Percentiles rank a stretch among this genome's conserved stretches.
phyloP scores from a whole-genome alignment of 2,113 vertebrate genomes.

The Gobio gobio region DNA sequence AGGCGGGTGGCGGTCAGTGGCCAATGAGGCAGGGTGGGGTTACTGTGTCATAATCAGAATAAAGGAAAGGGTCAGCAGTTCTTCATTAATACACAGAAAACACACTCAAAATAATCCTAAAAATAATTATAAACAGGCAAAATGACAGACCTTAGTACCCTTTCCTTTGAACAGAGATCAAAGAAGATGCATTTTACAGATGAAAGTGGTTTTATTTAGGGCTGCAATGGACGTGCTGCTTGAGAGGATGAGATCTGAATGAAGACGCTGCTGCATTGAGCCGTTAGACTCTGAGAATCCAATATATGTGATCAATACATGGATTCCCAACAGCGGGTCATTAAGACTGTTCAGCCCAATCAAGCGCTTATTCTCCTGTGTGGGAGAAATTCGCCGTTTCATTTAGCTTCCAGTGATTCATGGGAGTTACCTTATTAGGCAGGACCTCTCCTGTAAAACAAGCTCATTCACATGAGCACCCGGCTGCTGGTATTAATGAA shows the following conservation, averaged over 20 bases:
- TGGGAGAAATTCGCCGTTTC: conserved; percentile 16
- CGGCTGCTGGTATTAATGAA: not conserved
- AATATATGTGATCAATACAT: conserved; percentile 48
- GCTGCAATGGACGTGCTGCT: conserved; percentile 14
- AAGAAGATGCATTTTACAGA: not conserved
- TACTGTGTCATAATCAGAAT: conserved; percentile 14
- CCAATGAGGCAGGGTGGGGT: conserved; percentile 18
- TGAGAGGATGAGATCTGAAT: conserved; percentile 20
- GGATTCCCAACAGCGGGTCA: conserved; percentile 38
- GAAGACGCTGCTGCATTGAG: conserved; percentile 29
- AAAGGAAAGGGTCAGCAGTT: conserved; percentile 20
- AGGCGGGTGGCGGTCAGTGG: conserved; percentile 16
- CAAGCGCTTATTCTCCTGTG: conserved; percentile 36
- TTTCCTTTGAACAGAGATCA: conserved; percentile 10
- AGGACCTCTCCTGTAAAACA: conserved; percentile 24
- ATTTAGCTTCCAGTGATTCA: conserved; percentile 37
- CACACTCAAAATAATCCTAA: not conserved
- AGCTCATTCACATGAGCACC: conserved; percentile 12
- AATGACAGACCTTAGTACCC: not conserved
- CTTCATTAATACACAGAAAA: not conserved
- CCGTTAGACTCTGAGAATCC: conserved; percentile 21
- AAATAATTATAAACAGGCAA: not conserved
- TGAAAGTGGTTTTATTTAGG: not conserved
- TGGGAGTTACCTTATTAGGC: conserved; percentile 44
- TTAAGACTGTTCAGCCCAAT: conserved; percentile 49